Evolutionary conservation across 1,140 invertebrate genomes (phyloP), one percentile per base, ranked within the genome.

Genomic region (Helicoverpa armigera): DNA sequence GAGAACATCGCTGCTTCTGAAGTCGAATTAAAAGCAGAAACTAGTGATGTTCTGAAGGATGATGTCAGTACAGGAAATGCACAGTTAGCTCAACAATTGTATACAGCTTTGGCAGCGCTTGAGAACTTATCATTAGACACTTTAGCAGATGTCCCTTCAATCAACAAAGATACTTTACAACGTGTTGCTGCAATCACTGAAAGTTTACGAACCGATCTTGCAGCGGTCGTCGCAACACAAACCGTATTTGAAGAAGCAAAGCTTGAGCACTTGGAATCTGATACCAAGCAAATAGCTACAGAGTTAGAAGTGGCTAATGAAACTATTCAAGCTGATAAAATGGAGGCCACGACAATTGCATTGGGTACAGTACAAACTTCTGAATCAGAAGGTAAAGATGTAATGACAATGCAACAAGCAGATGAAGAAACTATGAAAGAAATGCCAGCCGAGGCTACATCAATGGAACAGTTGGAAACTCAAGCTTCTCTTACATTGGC

Each of bases 1-100:
- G 82, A 89, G 18, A 88, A 43, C 14, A 84, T 87, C 58, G 65
- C 73, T 16, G 75, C 75, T 65, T 35, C 61, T 31, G 76, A 67
- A 73, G 11, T 63, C 12, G 31, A 76, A 61, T 76, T 86, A 73
- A 70, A 70, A 58, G 70, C 65, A 60, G 67, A 82, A n/a, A 72
- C 81, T 60, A 67, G 35, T 48, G 51, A 61, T 60, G 12, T 81
- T 58, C 29, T 48, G 1, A 69, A 69, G 7, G 54, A 74, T 51
- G 60, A 76, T 29, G 12, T 61, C 1, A 43, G 23, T 18, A 54
- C 61, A 54, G 23, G 83, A 70, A 60, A 82, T 43, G 73, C 50
- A 23, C 51, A 72, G 43, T 12, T 82, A 56, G 70, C 31, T 48
- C 51, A 83, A 53, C 67, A 83, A 53, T 48, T 83, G 12, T 77